phyloP scores from a whole-genome alignment of 1,140 invertebrate genomes.

The Atta texana region DNA sequence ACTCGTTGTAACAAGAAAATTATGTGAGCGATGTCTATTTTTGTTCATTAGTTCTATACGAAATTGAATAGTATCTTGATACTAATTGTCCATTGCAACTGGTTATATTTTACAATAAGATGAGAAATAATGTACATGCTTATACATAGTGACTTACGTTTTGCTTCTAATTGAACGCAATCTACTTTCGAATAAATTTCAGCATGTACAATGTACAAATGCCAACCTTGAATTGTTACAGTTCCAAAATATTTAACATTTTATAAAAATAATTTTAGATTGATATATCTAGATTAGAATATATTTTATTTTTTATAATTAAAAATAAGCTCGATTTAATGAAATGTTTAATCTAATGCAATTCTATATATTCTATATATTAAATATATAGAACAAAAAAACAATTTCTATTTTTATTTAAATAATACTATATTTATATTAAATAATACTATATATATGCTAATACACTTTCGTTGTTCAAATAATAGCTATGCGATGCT shows the following conservation, averaged over 20 bases:
- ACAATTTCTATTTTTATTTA: slow-evolving; percentile 36
- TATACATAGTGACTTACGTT: background rate
- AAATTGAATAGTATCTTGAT: background rate
- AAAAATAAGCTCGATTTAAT: background rate
- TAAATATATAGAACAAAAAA: background rate
- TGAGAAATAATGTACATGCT: background rate
- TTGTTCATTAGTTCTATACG: background rate
- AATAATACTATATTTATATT: background rate
- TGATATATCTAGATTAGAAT: too few relatives aligned
- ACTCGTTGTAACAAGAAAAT: slow-evolving; percentile 15
- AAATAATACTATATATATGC: background rate
- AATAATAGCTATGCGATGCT: background rate
- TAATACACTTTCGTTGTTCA: slow-evolving; percentile 18
- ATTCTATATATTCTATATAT: background rate
- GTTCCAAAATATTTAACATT: background rate
- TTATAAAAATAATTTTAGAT: background rate
- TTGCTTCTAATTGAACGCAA: background rate
- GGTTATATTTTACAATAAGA: background rate
- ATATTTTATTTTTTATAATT: background rate
- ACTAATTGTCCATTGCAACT: background rate
- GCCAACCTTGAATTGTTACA: too few relatives aligned
- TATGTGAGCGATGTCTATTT: slow-evolving; percentile 15
- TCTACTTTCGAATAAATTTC: background rate
- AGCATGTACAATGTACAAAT: background rate
- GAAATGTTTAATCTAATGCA: background rate